Percentiles rank a stretch among this genome's conserved stretches.
These are phyloP conservation scores for Ginglymostoma cirratum DNA, from an alignment of 2,113 vertebrate species.

Conservation along the genomic window DNA sequence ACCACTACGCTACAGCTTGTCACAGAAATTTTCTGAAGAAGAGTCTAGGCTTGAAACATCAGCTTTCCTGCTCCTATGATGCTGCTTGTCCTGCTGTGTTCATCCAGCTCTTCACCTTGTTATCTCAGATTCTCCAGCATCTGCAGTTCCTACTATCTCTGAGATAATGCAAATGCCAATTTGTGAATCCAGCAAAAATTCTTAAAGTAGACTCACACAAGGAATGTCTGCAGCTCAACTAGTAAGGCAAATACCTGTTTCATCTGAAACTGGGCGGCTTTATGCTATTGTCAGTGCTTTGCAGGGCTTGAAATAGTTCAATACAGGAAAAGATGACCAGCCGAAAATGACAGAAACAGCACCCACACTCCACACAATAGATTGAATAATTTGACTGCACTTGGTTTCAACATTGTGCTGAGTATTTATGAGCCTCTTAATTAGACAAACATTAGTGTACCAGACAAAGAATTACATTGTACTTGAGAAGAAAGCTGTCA, in stretches of 20 bases:
- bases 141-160: too few relatives aligned
- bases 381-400: not conserved
- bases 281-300: not conserved
- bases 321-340: not conserved
- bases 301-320: not conserved
- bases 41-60: too few relatives aligned
- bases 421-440: not conserved
- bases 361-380: not conserved
- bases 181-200: not conserved
- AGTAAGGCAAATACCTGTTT: not conserved
- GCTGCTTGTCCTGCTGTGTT: too few relatives aligned
- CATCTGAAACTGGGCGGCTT: not conserved
- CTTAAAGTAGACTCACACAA: not conserved
- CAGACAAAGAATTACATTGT: not conserved
- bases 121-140: too few relatives aligned
- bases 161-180: not conserved
- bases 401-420: not conserved
- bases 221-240: not conserved
- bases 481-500: not conserved
- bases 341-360: not conserved
- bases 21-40: too few relatives aligned
- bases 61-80: too few relatives aligned
- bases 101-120: too few relatives aligned
- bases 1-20: too few relatives aligned
- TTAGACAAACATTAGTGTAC: not conserved